Percentiles rank a stretch among this genome's conserved stretches.
phyloP scores from a whole-genome alignment of 2,888 invertebrate species.

The Amiota mariae region DNA sequence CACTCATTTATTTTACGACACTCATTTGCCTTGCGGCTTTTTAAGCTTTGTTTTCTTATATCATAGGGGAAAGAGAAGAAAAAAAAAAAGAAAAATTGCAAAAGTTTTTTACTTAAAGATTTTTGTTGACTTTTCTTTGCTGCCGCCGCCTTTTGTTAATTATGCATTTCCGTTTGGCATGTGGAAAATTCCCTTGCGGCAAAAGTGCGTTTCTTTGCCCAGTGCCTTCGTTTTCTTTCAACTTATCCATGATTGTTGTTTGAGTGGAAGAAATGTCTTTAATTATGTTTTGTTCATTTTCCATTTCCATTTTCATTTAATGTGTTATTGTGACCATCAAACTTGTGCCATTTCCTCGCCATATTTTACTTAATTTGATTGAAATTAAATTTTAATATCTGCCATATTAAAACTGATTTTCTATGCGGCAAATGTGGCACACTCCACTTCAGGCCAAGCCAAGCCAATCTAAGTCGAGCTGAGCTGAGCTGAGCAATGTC shows the following conservation, averaged over 20 bases:
- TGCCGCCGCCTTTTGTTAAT: constrained; percentile 39
- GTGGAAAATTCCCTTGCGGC: constrained; percentile 14
- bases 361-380: constrained; percentile 20
- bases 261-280: constrained; percentile 11
- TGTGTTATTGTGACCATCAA: background rate
- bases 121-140: constrained; percentile 28
- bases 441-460: background rate
- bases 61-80: constrained; percentile 11
- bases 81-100: constrained; percentile 38
- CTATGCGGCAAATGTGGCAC: background rate
- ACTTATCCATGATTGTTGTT: background rate
- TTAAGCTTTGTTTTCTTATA: constrained; percentile 33
- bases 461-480: too few relatives aligned
- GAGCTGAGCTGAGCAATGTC: too few relatives aligned
- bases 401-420: background rate
- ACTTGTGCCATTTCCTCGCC: constrained; percentile 11
- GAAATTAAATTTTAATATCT: constrained; percentile 26
- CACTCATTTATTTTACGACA: background rate
- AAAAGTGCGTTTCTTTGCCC: constrained; percentile 9
- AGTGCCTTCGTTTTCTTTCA: constrained; percentile 9
- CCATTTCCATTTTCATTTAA: background rate
- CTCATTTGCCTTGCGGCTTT: constrained; percentile 40
- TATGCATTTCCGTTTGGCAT: constrained; percentile 48
- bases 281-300: background rate
- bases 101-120: constrained; percentile 37